These are phyloP conservation scores for Polyploca ridens DNA, from an alignment of 2,888 invertebrate species.

Conservation along the genomic window DNA sequence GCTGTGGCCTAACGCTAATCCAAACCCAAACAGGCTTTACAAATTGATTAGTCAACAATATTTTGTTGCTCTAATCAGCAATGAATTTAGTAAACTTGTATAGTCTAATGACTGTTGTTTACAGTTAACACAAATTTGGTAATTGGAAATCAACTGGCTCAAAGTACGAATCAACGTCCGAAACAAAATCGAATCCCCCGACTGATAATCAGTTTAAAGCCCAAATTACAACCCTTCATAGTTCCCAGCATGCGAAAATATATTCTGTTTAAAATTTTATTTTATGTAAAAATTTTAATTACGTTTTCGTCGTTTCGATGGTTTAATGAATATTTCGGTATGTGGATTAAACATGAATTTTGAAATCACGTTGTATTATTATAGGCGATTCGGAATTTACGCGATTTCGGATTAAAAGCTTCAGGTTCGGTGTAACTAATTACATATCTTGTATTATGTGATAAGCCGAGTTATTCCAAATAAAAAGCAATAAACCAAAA, in stretches of 20 bases:
- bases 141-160: slow-evolving; percentile 21
- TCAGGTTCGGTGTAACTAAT: background rate
- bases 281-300: slow-evolving; percentile 42
- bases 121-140: background rate
- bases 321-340: background rate
- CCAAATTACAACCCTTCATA: slow-evolving; percentile 42
- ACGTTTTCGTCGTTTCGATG: slow-evolving; percentile 18
- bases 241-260: slow-evolving; percentile 28
- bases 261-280: slow-evolving; percentile 41
- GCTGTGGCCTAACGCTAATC: background rate
- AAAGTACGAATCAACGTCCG: slow-evolving; percentile 17
- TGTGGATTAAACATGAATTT: background rate
- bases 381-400: background rate
- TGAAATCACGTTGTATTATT: background rate
- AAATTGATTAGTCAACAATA: background rate
- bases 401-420: background rate
- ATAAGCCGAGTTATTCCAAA: no score
- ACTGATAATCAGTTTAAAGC: slow-evolving; percentile 47
- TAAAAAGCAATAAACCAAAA: background rate
- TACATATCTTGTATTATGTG: background rate
- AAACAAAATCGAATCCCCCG: slow-evolving; percentile 42
- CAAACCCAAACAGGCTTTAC: background rate
- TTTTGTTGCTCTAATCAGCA: background rate
- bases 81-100: background rate
- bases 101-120: slow-evolving; percentile 30